phyloP scores from a whole-genome alignment of 2,113 vertebrate species.

The Mola mola region DNA sequence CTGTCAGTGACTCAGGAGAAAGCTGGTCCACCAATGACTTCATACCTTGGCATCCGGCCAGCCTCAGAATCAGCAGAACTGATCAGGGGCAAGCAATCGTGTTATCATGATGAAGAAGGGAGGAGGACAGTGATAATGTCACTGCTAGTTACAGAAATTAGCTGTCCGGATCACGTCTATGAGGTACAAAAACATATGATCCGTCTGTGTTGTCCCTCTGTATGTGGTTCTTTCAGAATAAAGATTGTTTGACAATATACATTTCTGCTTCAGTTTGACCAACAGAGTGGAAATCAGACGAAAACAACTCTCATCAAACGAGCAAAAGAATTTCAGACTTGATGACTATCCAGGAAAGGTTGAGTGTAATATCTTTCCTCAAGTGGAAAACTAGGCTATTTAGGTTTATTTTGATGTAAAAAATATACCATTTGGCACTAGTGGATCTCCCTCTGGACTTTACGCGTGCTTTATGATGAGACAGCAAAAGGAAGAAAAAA shows the following conservation, averaged over 20 bases:
- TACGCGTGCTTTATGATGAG: constrained; percentile 43
- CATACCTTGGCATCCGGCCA: constrained; percentile 16
- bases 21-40: constrained; percentile 35
- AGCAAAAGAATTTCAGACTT: constrained; percentile 52
- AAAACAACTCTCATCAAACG: no score
- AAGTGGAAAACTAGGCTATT: constrained; percentile 55
- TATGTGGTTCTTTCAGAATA: no score
- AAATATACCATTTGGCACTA: constrained; percentile 46
- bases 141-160: constrained; percentile 21
- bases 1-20: constrained; percentile 50
- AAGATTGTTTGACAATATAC: no score
- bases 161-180: neutral
- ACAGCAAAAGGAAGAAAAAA: constrained; percentile 53
- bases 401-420: constrained; percentile 38
- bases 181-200: neutral
- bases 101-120: neutral
- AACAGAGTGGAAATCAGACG: no score
- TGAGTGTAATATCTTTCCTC: constrained; percentile 41
- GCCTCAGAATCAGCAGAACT: constrained; percentile 17
- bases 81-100: constrained; percentile 1
- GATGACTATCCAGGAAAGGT: constrained; percentile 57
- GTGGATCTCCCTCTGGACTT: constrained; percentile 24
- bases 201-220: no score
- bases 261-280: neutral
- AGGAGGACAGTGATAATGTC: neutral